Conservation (phyloP, 2,797 vertebrate species). For the Microctenopoma stevenorrisi region DNA sequence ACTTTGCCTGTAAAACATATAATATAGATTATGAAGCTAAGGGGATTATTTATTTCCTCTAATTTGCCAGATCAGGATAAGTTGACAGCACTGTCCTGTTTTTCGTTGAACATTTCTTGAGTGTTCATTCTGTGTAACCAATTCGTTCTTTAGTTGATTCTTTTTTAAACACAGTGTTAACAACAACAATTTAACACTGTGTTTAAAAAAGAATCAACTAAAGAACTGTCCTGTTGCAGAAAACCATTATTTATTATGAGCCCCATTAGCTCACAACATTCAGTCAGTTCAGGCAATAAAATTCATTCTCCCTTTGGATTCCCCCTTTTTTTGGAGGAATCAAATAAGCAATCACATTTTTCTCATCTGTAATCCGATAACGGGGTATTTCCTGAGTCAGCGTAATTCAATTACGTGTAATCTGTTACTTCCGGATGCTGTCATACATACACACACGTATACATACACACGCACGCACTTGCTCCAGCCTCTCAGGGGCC, state of each 20-base stretch:
- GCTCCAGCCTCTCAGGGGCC: slow-evolving; percentile 78
- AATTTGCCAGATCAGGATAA: slow-evolving; percentile 42
- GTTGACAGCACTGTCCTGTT: slow-evolving; percentile 13
- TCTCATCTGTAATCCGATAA: slow-evolving; percentile 70
- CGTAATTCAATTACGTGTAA: slow-evolving; percentile 77
- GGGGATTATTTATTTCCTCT: slow-evolving; percentile 72
- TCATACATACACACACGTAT: not conserved
- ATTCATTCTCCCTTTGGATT: slow-evolving; percentile 14
- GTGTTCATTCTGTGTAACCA: too few relatives aligned
- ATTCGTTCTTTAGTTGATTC: too few relatives aligned
- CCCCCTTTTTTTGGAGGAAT: slow-evolving; percentile 24
- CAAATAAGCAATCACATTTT: slow-evolving; percentile 54
- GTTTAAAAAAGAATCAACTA: too few relatives aligned
- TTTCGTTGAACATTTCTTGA: too few relatives aligned
- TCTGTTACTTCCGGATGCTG: slow-evolving; percentile 74
- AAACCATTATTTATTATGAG: slow-evolving; percentile 23
- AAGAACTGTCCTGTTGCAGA: not conserved
- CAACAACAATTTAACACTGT: too few relatives aligned
- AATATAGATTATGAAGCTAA: slow-evolving; percentile 65
- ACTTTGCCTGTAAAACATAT: slow-evolving; percentile 59
- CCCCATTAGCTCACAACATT: slow-evolving; percentile 16
- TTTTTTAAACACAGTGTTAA: too few relatives aligned
- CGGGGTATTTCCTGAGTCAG: slow-evolving; percentile 71
- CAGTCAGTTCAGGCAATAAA: slow-evolving; percentile 20
- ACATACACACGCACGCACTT: not conserved